Evolutionary conservation across 2,888 invertebrate species (phyloP), one percentile per base, ranked within the genome.

Genomic region (Dorcus parallelipipedus): DNA sequence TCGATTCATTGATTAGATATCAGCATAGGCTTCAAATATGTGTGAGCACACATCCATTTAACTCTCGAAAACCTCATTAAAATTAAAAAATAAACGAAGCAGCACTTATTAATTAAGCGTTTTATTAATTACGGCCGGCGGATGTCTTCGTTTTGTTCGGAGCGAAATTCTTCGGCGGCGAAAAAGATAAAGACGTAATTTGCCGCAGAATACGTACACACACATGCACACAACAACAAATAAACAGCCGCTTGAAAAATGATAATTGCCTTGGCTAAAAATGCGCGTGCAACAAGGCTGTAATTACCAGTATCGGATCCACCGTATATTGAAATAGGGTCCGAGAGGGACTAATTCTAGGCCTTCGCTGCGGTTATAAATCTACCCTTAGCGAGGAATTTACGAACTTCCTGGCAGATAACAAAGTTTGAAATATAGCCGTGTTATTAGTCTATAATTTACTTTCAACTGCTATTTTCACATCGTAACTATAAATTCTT

Each of bases 1-100:
- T 74, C 74, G 76, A 76, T 76, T 74, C 76, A 75, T 75, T 76
- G 76, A 76, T 76, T 76, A 76, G 76, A 76, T 76, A 75, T 72
- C 73, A 67, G 69, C 68, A 64, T 65, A 65, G 59, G 67, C 70
- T 70, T 72, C 71, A 70, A 73, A 73, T 71, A 72, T 71, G 72
- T 71, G 71, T 69, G 71, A 70, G 71, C 71, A 64, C 66, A 64
- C 69, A 57, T 52, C 52, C 26, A 52, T 39, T 52, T 52, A 48
- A 33, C 38, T 10, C 33, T 49, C 38, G 33, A 49, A 38, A 49
- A 49, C 38, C 33, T 9, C 49, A 33, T 49, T 49, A 49, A 49
- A 49, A 49, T 33, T 49, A 33, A 49, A n/a, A 49, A 49, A 38
- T 38, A 38, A 38, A 38, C 10, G 9, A n/a, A 5, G 33, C 49